Conservation (phyloP, 2,113 vertebrate species). For the Calyptommatus sinebrachiatus region DNA sequence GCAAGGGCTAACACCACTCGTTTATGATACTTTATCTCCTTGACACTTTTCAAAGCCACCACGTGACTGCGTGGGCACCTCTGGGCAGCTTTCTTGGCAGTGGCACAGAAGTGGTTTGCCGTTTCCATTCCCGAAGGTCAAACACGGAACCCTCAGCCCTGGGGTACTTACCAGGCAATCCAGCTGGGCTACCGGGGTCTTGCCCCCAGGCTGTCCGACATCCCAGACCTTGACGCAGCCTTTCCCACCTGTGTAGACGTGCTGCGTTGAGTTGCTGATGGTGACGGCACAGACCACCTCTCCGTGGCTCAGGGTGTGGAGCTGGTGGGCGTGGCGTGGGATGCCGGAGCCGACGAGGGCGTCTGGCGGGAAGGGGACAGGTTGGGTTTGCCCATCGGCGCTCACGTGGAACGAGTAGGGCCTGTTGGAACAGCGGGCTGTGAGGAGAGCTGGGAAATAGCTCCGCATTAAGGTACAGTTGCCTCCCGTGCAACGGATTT, state of each 20-base stretch:
- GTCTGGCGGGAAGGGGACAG: constrained; percentile 85
- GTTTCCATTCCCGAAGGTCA: background rate
- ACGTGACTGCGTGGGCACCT: no score
- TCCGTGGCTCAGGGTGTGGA: constrained; percentile 85
- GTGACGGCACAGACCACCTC: constrained; percentile 92
- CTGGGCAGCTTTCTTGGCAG: background rate
- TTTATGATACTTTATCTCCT: no score
- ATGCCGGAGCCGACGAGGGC: constrained; percentile 81
- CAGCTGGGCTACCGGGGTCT: constrained; percentile 85
- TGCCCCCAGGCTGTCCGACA: constrained; percentile 86
- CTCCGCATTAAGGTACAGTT: no score
- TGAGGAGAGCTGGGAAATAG: no score
- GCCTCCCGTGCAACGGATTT: no score
- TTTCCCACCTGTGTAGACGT: constrained; percentile 89
- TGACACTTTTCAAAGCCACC: no score
- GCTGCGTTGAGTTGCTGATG: constrained; percentile 86
- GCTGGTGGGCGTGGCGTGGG: constrained; percentile 82
- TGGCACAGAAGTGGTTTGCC: no score
- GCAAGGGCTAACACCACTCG: no score
- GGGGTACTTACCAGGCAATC: constrained; percentile 78
- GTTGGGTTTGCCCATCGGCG: constrained; percentile 90
- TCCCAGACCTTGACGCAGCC: constrained; percentile 94
- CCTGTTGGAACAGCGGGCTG: constrained; percentile 46
- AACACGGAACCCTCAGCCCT: accelerated
- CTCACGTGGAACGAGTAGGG: constrained; percentile 87